These are phyloP conservation scores for Oreohelix idahoensis DNA, from an alignment of 1,140 invertebrate species.

Conservation along the genomic window DNA sequence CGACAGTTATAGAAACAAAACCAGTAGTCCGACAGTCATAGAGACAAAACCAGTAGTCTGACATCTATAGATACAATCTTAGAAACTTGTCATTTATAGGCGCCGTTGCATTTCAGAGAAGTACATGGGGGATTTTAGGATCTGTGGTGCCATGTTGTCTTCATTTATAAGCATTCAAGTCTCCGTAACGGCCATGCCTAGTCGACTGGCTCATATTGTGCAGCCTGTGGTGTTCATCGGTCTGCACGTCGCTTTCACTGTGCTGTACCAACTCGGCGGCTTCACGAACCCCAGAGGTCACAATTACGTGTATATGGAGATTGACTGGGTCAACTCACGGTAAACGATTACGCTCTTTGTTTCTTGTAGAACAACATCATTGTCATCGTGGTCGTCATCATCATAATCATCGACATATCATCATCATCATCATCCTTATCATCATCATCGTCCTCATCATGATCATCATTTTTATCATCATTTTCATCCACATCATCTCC, in stretches of 20 bases:
- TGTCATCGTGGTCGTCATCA: no score
- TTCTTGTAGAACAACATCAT: no score
- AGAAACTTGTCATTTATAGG: no score
- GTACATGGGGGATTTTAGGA: neutral
- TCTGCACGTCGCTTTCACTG: neutral
- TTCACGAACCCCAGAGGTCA: neutral
- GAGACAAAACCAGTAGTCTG: no score
- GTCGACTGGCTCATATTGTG: neutral
- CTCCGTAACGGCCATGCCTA: neutral
- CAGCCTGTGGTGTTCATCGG: neutral
- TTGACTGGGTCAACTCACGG: neutral
- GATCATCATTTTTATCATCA: no score
- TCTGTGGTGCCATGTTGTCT: neutral
- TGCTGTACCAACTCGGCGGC: neutral
- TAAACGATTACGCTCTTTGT: neutral
- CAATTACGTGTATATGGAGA: neutral
- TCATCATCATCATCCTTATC: no score
- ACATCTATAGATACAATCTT: no score
- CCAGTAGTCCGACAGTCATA: no score
- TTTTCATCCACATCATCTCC: no score
- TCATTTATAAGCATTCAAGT: neutral
- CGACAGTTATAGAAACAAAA: no score
- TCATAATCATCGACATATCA: no score
- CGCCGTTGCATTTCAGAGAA: neutral
- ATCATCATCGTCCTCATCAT: no score